These are phyloP conservation scores for Artibeus lituratus DNA, from an alignment of 2,797 vertebrate genomes.

Conservation along the genomic window DNA sequence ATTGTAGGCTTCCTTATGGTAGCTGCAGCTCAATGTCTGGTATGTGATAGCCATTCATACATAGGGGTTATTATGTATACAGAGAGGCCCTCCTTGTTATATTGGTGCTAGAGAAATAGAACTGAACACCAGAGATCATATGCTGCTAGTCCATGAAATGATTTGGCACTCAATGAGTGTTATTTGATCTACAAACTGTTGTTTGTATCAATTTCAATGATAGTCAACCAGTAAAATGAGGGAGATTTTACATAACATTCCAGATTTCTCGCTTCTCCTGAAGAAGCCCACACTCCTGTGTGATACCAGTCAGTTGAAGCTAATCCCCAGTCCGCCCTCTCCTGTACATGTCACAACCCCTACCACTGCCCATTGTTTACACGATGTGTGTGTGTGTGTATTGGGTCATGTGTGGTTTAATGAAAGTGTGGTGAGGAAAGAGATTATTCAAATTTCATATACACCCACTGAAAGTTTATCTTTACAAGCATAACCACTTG, in stretches of 20 bases:
- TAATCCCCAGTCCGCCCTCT: background rate
- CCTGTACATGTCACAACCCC: background rate
- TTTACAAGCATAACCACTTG: background rate
- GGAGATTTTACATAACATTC: background rate
- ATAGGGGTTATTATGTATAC: background rate
- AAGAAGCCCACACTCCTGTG: background rate
- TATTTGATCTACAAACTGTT: background rate
- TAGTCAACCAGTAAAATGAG: background rate
- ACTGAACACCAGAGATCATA: background rate
- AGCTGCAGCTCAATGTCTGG: background rate
- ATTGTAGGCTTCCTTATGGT: background rate
- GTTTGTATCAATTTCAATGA: slow-evolving; percentile 24
- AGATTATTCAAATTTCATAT: background rate
- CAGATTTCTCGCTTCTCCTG: background rate
- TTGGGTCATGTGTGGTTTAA: background rate
- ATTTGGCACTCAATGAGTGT: background rate
- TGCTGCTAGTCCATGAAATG: background rate
- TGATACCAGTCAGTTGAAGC: background rate
- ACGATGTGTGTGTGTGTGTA: too few species aligned
- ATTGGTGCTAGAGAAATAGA: background rate
- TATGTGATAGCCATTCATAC: background rate
- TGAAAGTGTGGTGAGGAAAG: background rate
- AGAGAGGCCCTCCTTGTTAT: background rate
- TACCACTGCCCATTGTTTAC: accelerated
- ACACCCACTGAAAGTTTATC: background rate